Conservation (phyloP, 2,113 vertebrate species). For the Mus spicilegus region DNA sequence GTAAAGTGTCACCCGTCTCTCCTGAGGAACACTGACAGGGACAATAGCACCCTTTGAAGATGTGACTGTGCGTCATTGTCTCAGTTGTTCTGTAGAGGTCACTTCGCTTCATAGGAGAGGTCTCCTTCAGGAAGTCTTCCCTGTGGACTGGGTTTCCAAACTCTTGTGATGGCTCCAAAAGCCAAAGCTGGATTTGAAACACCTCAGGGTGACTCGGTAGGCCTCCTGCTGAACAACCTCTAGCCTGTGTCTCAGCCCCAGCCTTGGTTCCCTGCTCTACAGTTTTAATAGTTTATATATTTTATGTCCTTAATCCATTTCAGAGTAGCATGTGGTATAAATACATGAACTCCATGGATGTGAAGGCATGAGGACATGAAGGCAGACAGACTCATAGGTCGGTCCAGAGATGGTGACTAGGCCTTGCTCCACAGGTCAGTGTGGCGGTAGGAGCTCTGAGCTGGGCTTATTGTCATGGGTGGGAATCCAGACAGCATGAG, state of each 20-base stretch:
- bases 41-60: slow-evolving; percentile 1
- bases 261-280: neutral
- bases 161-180: neutral
- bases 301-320: slow-evolving; percentile 36
- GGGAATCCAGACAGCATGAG: neutral
- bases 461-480: neutral
- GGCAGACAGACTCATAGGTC: neutral
- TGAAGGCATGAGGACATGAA: neutral
- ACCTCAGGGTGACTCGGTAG: neutral
- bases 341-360: neutral
- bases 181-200: neutral
- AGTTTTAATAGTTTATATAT: neutral
- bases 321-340: slow-evolving; percentile 40
- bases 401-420: neutral
- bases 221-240: slow-evolving; percentile 24
- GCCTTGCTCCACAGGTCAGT: neutral
- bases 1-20: neutral
- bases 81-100: neutral
- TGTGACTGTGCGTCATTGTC: neutral
- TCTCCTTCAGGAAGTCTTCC: slow-evolving; percentile 12
- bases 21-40: slow-evolving; percentile 15
- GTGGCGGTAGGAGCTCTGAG: neutral
- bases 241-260: neutral
- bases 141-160: neutral
- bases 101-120: slow-evolving; percentile 12